Percentiles rank a stretch among this genome's conserved stretches.
Evolutionary conservation across 2,888 invertebrate genomes (phyloP).

Genomic region (Chrysopilus asiliformis): DNA sequence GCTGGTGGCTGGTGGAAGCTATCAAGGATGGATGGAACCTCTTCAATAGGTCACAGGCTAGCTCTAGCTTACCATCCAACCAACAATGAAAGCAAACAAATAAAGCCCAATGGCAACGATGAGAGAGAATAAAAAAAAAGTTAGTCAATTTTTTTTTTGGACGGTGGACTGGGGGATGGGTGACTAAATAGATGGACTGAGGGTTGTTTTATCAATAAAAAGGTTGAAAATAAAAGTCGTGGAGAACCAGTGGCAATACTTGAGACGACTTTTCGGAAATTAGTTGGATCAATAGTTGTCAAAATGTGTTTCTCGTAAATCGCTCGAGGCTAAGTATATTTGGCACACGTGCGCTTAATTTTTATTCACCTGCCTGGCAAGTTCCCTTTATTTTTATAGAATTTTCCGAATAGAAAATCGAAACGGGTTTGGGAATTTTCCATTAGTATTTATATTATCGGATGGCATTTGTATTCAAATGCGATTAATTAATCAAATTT

Average conservation of each 20-base stretch:
- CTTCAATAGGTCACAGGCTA: background rate
- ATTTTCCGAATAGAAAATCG: no score
- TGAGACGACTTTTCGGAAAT: slow-evolving; percentile 9
- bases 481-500: no score
- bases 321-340: no score
- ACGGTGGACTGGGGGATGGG: slow-evolving; percentile 1
- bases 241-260: no score
- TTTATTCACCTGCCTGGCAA: no score
- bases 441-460: no score
- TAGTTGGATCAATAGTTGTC: slow-evolving; percentile 15
- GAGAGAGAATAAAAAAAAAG: background rate
- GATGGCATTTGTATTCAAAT: no score
- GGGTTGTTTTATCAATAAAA: slow-evolving; percentile 16
- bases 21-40: background rate
- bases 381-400: no score
- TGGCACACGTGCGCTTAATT: no score
- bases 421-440: no score
- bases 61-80: background rate
- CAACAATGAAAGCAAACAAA: background rate
- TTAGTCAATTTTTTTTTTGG: slow-evolving; percentile 1
- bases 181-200: slow-evolving; percentile 6
- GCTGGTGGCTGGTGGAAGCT: no score
- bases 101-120: background rate
- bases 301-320: no score
- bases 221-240: slow-evolving; percentile 6